Percentiles rank a stretch among this genome's conserved stretches.
Evolutionary conservation across 2,797 vertebrate genomes (phyloP).

Genomic region (Anniella stebbinsi): DNA sequence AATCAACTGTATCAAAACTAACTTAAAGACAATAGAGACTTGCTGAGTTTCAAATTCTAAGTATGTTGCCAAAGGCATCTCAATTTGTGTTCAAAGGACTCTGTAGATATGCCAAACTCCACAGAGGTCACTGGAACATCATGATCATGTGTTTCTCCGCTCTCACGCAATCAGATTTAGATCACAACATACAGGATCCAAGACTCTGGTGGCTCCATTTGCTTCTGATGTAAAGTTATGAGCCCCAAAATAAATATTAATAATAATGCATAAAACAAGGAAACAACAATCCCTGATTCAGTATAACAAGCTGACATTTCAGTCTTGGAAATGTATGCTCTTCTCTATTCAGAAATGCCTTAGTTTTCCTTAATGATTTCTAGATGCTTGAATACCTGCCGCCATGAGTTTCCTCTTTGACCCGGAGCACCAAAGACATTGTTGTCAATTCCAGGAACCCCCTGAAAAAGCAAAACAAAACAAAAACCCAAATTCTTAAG

Average conservation of each 20-base stretch:
- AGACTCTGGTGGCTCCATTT: background rate
- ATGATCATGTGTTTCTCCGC: background rate
- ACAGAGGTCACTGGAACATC: background rate
- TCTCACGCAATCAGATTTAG: background rate
- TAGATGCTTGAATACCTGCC: conserved; percentile 75
- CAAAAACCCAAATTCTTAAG: background rate
- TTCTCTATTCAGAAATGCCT: background rate
- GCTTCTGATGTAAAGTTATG: background rate
- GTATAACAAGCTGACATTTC: background rate
- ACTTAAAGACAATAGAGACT: background rate
- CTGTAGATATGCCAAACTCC: background rate
- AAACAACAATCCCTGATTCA: too few relatives aligned
- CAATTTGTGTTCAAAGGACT: background rate
- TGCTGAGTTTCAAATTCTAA: conserved; percentile 4
- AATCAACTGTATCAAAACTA: background rate
- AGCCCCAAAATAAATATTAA: background rate
- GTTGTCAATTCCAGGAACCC: conserved; percentile 81
- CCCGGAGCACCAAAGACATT: conserved; percentile 80
- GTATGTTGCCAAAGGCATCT: background rate
- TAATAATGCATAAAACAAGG: background rate
- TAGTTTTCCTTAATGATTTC: background rate
- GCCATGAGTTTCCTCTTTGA: conserved; percentile 81
- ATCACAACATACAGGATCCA: background rate
- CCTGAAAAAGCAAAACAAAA: conserved; percentile 75
- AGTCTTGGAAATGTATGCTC: background rate